These are phyloP conservation scores for Epinephelus coioides DNA, from an alignment of 2,797 vertebrate genomes.

Conservation along the genomic window DNA sequence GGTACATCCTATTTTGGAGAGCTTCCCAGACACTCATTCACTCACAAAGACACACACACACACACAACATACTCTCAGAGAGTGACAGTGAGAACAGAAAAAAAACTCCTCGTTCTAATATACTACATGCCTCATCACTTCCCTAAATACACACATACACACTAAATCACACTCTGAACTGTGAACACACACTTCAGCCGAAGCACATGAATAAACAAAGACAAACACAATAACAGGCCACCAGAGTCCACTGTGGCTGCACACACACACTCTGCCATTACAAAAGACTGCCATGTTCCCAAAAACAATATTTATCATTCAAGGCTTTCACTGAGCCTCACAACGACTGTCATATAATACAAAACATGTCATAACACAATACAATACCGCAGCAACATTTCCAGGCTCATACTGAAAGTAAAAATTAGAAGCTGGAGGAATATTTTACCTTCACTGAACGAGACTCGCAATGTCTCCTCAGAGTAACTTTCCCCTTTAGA, in stretches of 20 bases:
- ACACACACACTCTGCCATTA: neutral
- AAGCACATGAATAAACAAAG: conserved; percentile 58
- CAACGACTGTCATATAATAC: conserved; percentile 14
- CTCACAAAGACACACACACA: conserved; percentile 32
- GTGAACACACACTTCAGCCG: conserved; percentile 57
- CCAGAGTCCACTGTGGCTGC: conserved; percentile 23
- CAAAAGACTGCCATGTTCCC: conserved; percentile 27
- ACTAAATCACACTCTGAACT: conserved; percentile 26
- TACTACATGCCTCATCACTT: conserved; percentile 56
- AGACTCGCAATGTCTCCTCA: neutral
- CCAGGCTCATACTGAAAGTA: neutral
- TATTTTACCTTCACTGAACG: too few relatives aligned
- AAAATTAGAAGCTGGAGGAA: neutral
- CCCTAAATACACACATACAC: conserved; percentile 44
- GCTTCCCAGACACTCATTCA: conserved; percentile 71
- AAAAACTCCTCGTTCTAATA: conserved; percentile 43
- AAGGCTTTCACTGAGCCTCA: conserved; percentile 5
- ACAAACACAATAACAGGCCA: conserved; percentile 42
- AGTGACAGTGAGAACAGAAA: conserved; percentile 27
- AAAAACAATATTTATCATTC: conserved; percentile 45
- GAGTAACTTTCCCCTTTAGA: too few relatives aligned
- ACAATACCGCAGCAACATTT: neutral
- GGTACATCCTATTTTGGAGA: conserved; percentile 70
- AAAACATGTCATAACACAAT: conserved; percentile 14
- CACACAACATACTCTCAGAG: neutral